These are phyloP conservation scores for Phenganax stokvisi DNA, from an alignment of 92 coral and sea anemone genomes.

Conservation along the genomic window DNA sequence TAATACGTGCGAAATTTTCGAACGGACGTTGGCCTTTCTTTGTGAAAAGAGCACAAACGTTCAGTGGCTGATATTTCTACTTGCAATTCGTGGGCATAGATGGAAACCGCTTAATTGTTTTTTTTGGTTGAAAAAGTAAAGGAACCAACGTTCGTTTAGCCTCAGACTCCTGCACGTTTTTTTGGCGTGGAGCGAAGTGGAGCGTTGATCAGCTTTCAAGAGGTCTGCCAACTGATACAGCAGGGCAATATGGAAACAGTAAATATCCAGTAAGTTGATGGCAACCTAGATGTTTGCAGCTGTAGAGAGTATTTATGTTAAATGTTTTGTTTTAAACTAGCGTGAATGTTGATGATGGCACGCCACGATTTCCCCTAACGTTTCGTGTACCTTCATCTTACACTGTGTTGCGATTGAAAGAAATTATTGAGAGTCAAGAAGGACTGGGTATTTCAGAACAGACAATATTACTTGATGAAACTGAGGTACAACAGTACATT, in stretches of 20 bases:
- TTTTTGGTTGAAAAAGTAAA: neutral
- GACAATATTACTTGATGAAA: constrained; percentile 79
- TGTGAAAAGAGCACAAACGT: constrained; percentile 3
- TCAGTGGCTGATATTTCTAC: constrained; percentile 20
- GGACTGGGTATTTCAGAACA: constrained; percentile 94
- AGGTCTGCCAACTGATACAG: constrained; percentile 9
- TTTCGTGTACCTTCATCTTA: constrained; percentile 84
- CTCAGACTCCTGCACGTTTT: constrained; percentile 6
- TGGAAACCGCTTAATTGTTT: constrained; percentile 20
- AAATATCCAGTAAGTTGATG: constrained; percentile 67
- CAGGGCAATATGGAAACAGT: constrained; percentile 68
- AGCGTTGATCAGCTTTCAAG: neutral
- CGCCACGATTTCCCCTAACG: constrained; percentile 87
- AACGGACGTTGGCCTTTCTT: constrained; percentile 14
- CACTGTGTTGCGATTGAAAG: constrained; percentile 79
- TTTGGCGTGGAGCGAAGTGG: constrained; percentile 10
- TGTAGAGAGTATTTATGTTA: constrained; percentile 10
- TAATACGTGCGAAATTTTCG: constrained; percentile 35
- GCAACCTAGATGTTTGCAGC: neutral
- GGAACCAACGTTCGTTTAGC: neutral
- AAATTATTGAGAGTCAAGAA: constrained; percentile 95
- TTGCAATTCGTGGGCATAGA: constrained; percentile 18
- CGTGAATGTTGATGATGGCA: constrained; percentile 94
- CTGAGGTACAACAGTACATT: constrained; percentile 56
- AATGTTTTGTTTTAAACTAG: constrained; percentile 44